Evolutionary conservation across 2,888 invertebrate genomes (phyloP), one percentile per base, ranked within the genome.

Genomic region (Cynaeus angustus): DNA sequence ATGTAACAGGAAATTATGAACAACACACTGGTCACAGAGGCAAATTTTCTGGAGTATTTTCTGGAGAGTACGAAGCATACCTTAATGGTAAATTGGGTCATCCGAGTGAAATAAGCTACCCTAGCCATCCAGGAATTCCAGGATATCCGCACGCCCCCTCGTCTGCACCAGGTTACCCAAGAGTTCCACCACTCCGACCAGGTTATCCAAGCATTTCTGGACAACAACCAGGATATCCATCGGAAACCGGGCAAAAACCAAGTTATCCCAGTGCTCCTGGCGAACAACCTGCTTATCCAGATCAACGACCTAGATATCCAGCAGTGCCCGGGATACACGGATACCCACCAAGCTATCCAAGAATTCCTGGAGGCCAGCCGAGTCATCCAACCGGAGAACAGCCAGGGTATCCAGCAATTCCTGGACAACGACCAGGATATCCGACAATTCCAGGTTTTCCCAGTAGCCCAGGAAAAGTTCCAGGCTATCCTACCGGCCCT

Each of bases 21-120:
- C 72, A 68, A 37, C 66, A 76, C 16, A 48, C 50, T 33, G 75
- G 75, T 12, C 74, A 76, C 10, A 66, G 74, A 21, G 81, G 80
- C 0, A 68, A 72, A 67, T 81, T 81, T 74, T 75, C 75, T 16
- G 81, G 81, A 5, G 70, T 73, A 12, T 81, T 81, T 74, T 70
- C 78, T 4, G 81, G 80, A 5, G 74, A 76, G 62, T 80, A 78
- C 66, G 74, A 74, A 72, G 55, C 72, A 7, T 45, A 62, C 48
- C 58, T 66, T 8, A 65, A 68, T 61, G 68, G 70, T 13, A 66
- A 38, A 55, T 12, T 52, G 69, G 70, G 7, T 6, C 55, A 30
- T 28, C 50, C 50, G 10, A 61, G 59, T 10, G 48, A 48, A 43
- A 33, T 66, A 10, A 70, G 66, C 12, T 61, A 71, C 14, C 45